phyloP scores from a whole-genome alignment of 2,797 vertebrate genomes.

The Masticophis lateralis region DNA sequence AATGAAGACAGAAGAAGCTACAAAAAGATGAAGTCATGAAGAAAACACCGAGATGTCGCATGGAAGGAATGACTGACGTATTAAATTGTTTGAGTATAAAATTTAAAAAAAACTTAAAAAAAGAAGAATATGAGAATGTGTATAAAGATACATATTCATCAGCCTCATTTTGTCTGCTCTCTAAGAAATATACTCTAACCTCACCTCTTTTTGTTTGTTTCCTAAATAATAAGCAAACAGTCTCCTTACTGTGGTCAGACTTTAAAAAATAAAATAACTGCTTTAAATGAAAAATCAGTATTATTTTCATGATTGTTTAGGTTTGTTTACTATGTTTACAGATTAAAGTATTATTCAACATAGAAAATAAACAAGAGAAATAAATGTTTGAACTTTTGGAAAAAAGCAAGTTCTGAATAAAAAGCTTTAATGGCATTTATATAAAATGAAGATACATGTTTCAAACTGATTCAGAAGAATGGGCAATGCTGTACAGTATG shows the following conservation, averaged over 20 bases:
- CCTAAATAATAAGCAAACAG: not conserved
- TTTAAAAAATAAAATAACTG: not conserved
- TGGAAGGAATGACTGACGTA: no score
- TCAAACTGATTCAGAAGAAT: not conserved
- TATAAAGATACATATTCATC: not conserved
- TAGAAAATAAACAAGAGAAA: not conserved
- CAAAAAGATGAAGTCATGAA: no score
- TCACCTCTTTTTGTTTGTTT: not conserved
- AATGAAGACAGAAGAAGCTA: no score
- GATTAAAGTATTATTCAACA: not conserved
- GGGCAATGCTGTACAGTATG: not conserved
- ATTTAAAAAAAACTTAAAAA: no score
- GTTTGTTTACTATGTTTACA: not conserved
- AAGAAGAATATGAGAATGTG: not conserved
- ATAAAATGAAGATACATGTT: not conserved
- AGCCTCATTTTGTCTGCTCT: not conserved
- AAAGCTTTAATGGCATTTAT: not conserved
- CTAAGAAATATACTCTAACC: not conserved
- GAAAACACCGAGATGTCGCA: no score
- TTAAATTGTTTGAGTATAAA: no score
- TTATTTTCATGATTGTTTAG: not conserved
- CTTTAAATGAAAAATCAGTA: not conserved
- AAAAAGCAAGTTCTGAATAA: not conserved
- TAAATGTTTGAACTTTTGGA: no score
- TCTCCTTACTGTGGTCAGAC: not conserved